phyloP scores from a whole-genome alignment of 2,888 invertebrate species.

The Ophion costatus region DNA sequence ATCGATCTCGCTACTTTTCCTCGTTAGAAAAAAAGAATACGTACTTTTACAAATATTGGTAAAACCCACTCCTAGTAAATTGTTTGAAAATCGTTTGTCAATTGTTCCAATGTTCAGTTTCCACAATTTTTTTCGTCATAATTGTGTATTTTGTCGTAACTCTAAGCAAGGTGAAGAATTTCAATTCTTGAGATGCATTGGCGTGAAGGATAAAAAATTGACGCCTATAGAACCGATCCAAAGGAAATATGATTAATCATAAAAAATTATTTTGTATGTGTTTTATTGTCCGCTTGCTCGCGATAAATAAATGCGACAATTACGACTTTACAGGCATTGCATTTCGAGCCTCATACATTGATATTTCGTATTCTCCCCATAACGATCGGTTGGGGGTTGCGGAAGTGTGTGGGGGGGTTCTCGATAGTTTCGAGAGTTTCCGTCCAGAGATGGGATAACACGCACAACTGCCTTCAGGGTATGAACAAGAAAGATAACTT shows the following conservation, averaged over 20 bases:
- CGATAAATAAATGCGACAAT: not conserved
- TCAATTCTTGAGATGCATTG: not conserved
- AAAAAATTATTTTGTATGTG: not conserved
- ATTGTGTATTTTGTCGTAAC: not conserved
- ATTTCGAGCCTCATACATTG: not conserved
- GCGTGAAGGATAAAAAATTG: not conserved
- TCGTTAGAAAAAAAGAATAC: too few species aligned
- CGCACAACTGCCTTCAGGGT: constrained; percentile 71
- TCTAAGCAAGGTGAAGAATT: not conserved
- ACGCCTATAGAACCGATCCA: not conserved
- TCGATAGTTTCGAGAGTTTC: constrained; percentile 55
- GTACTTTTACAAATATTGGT: too few species aligned
- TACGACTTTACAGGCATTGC: not conserved
- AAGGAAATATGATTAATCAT: not conserved
- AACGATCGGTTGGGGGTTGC: constrained; percentile 31
- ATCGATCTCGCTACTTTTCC: too few species aligned
- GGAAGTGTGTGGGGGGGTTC: constrained; percentile 2
- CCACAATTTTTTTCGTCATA: not conserved
- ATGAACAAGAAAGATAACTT: constrained; percentile 83
- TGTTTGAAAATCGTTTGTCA: not conserved
- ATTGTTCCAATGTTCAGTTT: not conserved
- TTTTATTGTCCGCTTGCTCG: not conserved
- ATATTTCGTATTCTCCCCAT: constrained; percentile 28
- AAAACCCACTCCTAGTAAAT: too few species aligned
- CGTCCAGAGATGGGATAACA: constrained; percentile 49